A percentile compares a stretch with the other conserved stretches of the same genome.
These are phyloP conservation scores for Heteromormyrus szaboi DNA, from an alignment of 2,797 vertebrate genomes.

Conservation along the genomic window DNA sequence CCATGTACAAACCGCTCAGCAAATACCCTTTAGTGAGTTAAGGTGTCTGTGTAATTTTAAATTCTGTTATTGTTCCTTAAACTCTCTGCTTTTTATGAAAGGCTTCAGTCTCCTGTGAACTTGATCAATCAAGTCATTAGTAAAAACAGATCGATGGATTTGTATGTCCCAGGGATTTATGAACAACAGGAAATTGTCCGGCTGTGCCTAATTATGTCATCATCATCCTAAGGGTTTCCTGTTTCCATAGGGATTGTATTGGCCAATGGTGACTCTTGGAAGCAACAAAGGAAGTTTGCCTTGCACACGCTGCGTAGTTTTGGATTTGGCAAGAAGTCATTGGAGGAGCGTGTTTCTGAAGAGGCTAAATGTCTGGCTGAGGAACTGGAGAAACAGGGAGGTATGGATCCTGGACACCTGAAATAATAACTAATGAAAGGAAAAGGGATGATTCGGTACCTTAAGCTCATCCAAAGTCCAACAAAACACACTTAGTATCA, in stretches of 20 bases:
- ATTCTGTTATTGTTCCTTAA: not conserved
- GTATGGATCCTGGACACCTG: conserved; percentile 30
- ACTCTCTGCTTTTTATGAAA: not conserved
- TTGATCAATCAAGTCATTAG: not conserved
- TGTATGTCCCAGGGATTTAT: not conserved
- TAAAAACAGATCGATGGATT: not conserved
- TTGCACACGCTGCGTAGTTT: conserved; percentile 48
- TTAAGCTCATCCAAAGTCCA: not conserved
- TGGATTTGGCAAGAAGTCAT: conserved; percentile 48
- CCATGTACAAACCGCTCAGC: not conserved
- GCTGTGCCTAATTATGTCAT: not conserved
- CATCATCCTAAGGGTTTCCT: not conserved
- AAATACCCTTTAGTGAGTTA: not conserved
- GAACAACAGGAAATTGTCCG: not conserved
- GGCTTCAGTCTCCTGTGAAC: not conserved
- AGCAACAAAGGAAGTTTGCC: conserved; percentile 60
- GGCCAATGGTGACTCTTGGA: conserved; percentile 51
- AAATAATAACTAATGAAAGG: not conserved
- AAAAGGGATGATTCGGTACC: not conserved
- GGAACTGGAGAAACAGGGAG: conserved; percentile 43
- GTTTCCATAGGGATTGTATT: conserved; percentile 44
- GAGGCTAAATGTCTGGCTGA: conserved; percentile 46
- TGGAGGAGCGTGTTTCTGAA: conserved; percentile 50
- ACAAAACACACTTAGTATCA: not conserved
- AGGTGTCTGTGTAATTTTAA: not conserved